Percentiles rank a stretch among this genome's conserved stretches.
Conservation (phyloP, 2,113 vertebrate species). For the Plectropomus leopardus region DNA sequence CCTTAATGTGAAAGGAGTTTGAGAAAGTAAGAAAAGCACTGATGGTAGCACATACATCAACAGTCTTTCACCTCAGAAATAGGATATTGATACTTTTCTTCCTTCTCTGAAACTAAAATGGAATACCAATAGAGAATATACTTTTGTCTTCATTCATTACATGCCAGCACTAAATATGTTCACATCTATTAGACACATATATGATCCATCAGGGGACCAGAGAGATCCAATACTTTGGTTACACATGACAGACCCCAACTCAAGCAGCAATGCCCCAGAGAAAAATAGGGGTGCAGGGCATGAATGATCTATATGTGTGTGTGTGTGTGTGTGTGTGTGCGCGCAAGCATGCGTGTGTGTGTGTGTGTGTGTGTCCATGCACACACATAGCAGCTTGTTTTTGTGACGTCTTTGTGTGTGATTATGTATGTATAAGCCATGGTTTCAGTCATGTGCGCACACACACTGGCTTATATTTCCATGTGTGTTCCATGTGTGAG, state of each 20-base stretch:
- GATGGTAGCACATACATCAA: not conserved
- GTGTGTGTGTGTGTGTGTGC: conserved; percentile 7
- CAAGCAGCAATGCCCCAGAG: conserved; percentile 12
- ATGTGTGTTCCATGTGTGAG: not conserved
- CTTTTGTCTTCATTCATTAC: not conserved
- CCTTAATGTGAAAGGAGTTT: no score
- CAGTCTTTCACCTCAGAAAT: not conserved
- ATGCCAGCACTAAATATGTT: not conserved
- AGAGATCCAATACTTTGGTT: not conserved
- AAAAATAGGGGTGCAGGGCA: not conserved
- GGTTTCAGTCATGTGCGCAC: conserved; percentile 23
- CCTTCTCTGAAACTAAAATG: not conserved
- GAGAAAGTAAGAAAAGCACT: no score
- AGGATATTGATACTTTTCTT: not conserved
- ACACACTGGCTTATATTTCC: not conserved
- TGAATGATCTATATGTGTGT: conserved; percentile 29
- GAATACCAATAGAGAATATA: not conserved
- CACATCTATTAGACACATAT: not conserved
- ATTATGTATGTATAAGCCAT: not conserved
- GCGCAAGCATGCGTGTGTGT: conserved; percentile 11
- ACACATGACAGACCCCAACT: not conserved
- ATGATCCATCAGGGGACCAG: conserved; percentile 1
- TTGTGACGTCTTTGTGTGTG: conserved; percentile 6
- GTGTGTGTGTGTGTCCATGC: conserved; percentile 7
- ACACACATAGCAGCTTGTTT: conserved; percentile 18